Evolutionary conservation across 1,140 invertebrate genomes (phyloP).

Genomic region (Eupeodes corollae): DNA sequence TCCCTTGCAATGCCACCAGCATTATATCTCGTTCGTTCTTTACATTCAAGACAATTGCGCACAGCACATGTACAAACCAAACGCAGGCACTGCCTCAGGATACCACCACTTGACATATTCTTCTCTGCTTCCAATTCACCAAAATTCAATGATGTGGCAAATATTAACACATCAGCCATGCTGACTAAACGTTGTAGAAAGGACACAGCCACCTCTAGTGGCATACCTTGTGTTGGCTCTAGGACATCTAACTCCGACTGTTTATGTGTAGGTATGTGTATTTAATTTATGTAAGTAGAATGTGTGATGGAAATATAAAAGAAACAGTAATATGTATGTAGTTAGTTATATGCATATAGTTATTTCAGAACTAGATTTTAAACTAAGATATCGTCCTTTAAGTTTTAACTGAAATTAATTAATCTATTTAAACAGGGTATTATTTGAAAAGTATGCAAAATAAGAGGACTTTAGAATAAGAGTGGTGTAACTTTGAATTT

Average conservation of each 20-base stretch:
- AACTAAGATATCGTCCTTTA: too few relatives aligned
- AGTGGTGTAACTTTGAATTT: too few relatives aligned
- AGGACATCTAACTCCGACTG: slow-evolving; percentile 97
- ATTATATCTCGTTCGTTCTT: slow-evolving; percentile 66
- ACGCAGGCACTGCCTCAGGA: slow-evolving; percentile 89
- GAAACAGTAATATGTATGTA: too few relatives aligned
- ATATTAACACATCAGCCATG: slow-evolving; percentile 96
- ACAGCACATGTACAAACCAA: slow-evolving; percentile 96
- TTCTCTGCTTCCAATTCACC: slow-evolving; percentile 97
- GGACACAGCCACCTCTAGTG: slow-evolving; percentile 91
- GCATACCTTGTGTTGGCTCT: slow-evolving; percentile 97
- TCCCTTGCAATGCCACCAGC: slow-evolving; percentile 29
- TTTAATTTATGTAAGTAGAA: too few relatives aligned
- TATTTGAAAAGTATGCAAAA: too few relatives aligned
- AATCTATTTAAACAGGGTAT: too few relatives aligned
- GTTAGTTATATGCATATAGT: too few relatives aligned
- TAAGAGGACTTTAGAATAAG: too few relatives aligned
- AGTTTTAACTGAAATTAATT: too few relatives aligned
- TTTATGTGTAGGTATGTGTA: too few relatives aligned
- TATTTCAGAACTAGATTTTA: too few relatives aligned
- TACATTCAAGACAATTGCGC: slow-evolving; percentile 95
- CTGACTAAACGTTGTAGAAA: slow-evolving; percentile 94
- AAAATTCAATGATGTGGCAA: slow-evolving; percentile 94
- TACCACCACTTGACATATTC: slow-evolving; percentile 99
- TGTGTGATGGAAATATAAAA: too few relatives aligned